Evolutionary conservation across 2,797 vertebrate species (phyloP).

Genomic region (Tangara arthus): DNA sequence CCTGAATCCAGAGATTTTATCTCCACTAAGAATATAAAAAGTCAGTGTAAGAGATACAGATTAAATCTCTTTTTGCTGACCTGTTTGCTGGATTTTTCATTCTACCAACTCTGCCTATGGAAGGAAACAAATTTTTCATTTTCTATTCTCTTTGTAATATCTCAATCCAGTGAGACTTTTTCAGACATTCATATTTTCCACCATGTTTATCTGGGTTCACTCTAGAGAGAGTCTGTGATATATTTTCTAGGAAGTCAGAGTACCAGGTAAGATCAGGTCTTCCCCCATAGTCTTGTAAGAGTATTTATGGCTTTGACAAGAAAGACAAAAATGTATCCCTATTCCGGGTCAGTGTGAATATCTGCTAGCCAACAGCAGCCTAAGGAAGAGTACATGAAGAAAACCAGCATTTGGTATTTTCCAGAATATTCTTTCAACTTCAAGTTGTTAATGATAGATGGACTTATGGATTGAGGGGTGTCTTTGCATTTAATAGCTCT

Average conservation of each 20-base stretch:
- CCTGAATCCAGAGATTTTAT: not conserved
- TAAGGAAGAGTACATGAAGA: not conserved
- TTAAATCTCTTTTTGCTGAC: not conserved
- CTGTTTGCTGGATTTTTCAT: not conserved
- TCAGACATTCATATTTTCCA: not conserved
- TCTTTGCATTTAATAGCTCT: not conserved
- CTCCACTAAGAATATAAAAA: not conserved
- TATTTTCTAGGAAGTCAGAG: not conserved
- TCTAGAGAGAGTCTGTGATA: not conserved
- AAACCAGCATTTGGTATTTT: not conserved
- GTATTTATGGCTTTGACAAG: not conserved
- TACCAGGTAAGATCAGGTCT: not conserved
- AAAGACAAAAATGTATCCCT: not conserved
- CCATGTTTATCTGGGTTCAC: not conserved
- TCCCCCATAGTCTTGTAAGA: not conserved
- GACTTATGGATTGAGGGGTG: rapidly evolving
- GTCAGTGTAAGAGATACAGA: not conserved
- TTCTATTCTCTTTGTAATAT: not conserved
- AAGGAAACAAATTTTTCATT: not conserved
- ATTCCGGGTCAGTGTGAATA: not conserved
- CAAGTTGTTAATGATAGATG: not conserved
- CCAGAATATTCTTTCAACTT: not conserved
- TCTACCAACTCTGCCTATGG: not conserved
- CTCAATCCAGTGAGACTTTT: not conserved
- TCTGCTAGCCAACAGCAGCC: not conserved